These are phyloP conservation scores for Aspidiotus destructor DNA, from an alignment of 2,888 invertebrate species.

Conservation along the genomic window DNA sequence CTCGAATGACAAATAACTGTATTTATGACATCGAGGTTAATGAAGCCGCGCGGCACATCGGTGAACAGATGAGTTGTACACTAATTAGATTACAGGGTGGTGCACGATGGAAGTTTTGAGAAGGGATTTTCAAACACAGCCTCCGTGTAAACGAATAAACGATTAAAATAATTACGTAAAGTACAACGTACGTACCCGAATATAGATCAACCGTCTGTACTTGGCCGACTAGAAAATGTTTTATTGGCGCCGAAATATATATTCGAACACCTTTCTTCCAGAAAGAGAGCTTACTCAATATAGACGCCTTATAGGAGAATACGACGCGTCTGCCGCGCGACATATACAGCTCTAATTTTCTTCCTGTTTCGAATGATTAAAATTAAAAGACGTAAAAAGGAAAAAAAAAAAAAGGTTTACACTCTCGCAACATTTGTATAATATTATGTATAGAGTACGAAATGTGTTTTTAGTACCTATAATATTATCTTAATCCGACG, in stretches of 20 bases:
- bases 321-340: neutral
- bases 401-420: neutral
- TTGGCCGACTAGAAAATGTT: neutral
- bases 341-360: conserved; percentile 9
- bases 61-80: conserved; percentile 11
- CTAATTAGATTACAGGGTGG: conserved; percentile 17
- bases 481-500: no score
- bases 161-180: conserved; percentile 27
- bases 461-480: no score
- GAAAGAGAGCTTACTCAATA: no score
- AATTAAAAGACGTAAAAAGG: neutral
- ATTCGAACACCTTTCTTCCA: conserved; percentile 8
- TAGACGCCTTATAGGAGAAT: no score
- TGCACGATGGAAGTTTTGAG: neutral
- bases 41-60: conserved; percentile 24
- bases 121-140: neutral
- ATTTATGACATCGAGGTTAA: conserved; percentile 28
- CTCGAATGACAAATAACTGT: conserved; percentile 28
- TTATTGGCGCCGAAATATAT: conserved; percentile 7
- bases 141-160: conserved; percentile 1
- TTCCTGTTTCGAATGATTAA: conserved; percentile 9
- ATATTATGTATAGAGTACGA: no score
- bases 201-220: no score
- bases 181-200: neutral
- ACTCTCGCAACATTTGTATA: no score